A percentile compares a stretch with the other conserved stretches of the same genome.
Conservation (phyloP, 2,113 vertebrate species). For the Orientallactaga bullata region DNA sequence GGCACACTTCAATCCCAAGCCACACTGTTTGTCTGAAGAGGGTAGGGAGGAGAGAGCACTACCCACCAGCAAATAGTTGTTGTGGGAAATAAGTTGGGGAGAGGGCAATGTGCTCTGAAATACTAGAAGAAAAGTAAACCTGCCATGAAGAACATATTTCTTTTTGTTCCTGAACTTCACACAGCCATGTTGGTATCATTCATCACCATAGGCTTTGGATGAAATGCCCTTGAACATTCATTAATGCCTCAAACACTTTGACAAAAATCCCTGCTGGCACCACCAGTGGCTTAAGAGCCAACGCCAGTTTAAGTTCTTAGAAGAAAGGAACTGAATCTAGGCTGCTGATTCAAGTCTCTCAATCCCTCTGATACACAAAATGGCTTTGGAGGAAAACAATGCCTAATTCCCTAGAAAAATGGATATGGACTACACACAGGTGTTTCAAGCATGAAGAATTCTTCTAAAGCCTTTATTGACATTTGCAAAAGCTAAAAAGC, state of each 20-base stretch:
- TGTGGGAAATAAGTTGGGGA: constrained; percentile 75
- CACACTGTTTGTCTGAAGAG: constrained; percentile 56
- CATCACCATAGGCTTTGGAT: constrained; percentile 29
- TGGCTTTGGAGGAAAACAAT: neutral
- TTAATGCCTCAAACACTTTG: neutral
- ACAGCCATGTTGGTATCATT: constrained; percentile 29
- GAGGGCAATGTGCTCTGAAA: constrained; percentile 71
- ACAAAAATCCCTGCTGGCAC: constrained; percentile 46
- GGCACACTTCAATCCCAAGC: constrained; percentile 35
- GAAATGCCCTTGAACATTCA: constrained; percentile 9
- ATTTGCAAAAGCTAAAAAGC: constrained; percentile 62
- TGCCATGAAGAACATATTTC: constrained; percentile 71
- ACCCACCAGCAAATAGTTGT: constrained; percentile 58
- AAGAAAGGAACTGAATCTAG: constrained; percentile 50
- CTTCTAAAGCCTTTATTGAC: constrained; percentile 60
- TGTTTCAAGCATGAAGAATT: constrained; percentile 50
- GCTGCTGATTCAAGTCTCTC: neutral
- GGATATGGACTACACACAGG: neutral
- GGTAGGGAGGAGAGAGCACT: neutral
- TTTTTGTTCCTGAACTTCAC: constrained; percentile 78
- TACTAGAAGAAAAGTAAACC: constrained; percentile 79
- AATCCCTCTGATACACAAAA: constrained; percentile 20
- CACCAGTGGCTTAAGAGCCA: constrained; percentile 1
- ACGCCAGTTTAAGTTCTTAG: neutral
- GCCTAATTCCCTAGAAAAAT: constrained; percentile 48